These are phyloP conservation scores for Falco rusticolus DNA, from an alignment of 2,797 vertebrate species.

Conservation along the genomic window DNA sequence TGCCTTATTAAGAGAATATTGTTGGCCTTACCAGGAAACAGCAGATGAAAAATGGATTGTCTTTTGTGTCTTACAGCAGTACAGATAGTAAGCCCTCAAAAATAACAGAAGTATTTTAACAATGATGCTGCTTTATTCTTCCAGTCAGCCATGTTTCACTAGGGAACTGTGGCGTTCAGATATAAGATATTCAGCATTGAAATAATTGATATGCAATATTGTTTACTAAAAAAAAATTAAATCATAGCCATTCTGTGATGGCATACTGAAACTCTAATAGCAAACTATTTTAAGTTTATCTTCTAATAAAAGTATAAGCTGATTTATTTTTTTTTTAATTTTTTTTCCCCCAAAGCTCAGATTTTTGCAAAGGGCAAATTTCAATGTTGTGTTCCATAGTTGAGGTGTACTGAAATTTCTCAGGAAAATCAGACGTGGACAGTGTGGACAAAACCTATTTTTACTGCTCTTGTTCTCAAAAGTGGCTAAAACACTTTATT, in stretches of 20 bases:
- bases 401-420: background rate
- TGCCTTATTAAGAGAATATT: background rate
- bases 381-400: background rate
- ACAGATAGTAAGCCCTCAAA: background rate
- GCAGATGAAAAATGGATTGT: background rate
- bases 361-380: background rate
- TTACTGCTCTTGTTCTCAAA: background rate
- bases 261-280: background rate
- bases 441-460: background rate
- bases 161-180: background rate
- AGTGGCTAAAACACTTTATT: background rate
- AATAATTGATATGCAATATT: background rate
- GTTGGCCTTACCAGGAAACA: background rate
- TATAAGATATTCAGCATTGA: background rate
- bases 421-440: background rate
- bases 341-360: background rate
- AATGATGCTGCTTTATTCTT: background rate
- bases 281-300: background rate
- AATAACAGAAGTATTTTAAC: background rate
- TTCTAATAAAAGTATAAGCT: background rate
- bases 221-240: background rate
- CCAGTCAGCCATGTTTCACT: background rate
- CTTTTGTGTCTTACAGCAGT: background rate
- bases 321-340: background rate
- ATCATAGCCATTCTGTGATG: background rate